Base-by-base conservation (phyloP, 2,113 vertebrate species). In the Sylvilagus bachmani region DNA sequence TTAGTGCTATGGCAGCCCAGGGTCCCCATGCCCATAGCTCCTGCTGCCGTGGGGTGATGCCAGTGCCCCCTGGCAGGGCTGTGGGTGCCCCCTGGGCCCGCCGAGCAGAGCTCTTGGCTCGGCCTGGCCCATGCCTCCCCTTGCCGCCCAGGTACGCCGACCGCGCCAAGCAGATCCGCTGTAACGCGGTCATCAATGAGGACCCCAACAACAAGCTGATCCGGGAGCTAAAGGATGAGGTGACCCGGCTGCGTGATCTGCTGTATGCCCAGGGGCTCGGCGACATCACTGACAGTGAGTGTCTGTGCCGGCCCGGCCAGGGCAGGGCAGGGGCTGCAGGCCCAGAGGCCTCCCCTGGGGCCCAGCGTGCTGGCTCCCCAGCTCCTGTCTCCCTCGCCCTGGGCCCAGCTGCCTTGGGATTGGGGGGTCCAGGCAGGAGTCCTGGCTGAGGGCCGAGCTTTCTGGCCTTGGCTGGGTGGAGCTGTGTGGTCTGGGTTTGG, bases 231-330 rank as follows among this genome's bases (percentile, higher is more conserved):
- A 99, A 99, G 98, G 99, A 99, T 0, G 99, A 99, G 96, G 99
- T 99, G 98, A 99, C 99, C 0, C 99, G 99, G 3, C 98, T 99
- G 93, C 99, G 99, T 12, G 99, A 99, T 61, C 99, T 99, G 5
- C 99, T 99, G 16, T 99, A 98, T 0, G 98, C 99, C 84, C 99
- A 99, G 97, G 99, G 99, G 24, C 99, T 99, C 0, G 99, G 99
- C 14, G 99, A 99, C 98, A 99, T 99, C 97, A 99, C 99, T 44
- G 99, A 99, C 92, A 99, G 99, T 99, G 99, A 98, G 99, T 98
- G 88, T 82, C 88, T 0, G 1, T 1, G 2, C 51, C 8, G 0
- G 3, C 17, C 58, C 13, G 6, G 10, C 79, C 89, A 8, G 27
- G 36, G 51, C 58, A 11, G 85, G 74, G 55, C 5, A 1, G n/a